Evolutionary conservation across 2,113 vertebrate species (phyloP), one percentile per base, ranked within the genome.

Genomic region (Mugil cephalus): DNA sequence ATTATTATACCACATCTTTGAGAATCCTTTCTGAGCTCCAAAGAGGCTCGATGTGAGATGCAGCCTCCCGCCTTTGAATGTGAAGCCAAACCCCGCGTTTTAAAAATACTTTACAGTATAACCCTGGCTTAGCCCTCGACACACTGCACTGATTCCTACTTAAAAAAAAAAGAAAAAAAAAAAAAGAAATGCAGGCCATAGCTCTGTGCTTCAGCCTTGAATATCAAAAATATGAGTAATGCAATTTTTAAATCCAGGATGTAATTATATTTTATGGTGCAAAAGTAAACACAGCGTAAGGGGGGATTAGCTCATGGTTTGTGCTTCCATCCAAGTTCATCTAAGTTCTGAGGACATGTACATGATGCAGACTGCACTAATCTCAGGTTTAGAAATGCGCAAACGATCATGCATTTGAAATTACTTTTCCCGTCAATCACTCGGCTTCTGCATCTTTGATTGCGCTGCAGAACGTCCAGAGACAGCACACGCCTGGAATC

Each of bases 21-120:
- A 69, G 64, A 55, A 61, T 40, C 47, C 35, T 42, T 35, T 80
- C 21, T 13, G 42, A 75, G 58, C 77, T 84, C 36, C 77, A 80
- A 74, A 82, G 70, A 80, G 79, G 71, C 69, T 78, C 62, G 52
- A 84, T 79, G 80, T 43, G 19, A 86, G 75, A 77, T 46, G 39
- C 74, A 83, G 67, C 56, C 68, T 43, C 82, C 21, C 13, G 78
- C 74, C 77, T 88, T 89, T 88, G 69, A 88, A 79, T 69, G 42
- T 17, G 45, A 70, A 71, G 75, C 82, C 87, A 86, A 84, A 82
- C 84, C 78, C 77, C 0, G 21, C 70, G 73, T 88, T 87, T 82
- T 76, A 85, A 89, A 90, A 90, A 90, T 84, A 90, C 84, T 87
- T 90, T 77, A 87, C 74, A 88, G 83, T 81, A 63, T 77, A 86